Evolutionary conservation across 2,888 invertebrate species (phyloP).

Genomic region (Andrena marginata): DNA sequence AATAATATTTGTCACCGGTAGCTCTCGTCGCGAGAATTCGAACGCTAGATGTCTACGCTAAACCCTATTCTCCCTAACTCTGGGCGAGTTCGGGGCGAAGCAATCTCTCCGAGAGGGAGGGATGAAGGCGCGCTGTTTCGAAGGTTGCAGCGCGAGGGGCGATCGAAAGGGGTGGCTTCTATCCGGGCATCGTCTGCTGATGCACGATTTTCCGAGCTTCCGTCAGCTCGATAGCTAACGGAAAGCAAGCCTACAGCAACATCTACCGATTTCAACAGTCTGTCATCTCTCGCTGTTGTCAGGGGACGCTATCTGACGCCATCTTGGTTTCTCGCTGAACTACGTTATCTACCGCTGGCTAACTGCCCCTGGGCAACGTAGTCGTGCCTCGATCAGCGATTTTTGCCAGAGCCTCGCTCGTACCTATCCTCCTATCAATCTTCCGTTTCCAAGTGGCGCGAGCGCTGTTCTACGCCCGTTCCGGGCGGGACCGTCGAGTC

Average conservation of each 20-base stretch:
- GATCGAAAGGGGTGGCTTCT: slow-evolving; percentile 12
- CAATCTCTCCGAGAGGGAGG: neutral
- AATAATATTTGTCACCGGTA: neutral
- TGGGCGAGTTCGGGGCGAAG: neutral
- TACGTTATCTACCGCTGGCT: neutral
- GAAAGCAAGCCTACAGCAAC: neutral
- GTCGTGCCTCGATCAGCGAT: slow-evolving; percentile 15
- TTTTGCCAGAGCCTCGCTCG: slow-evolving; percentile 1
- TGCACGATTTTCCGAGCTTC: slow-evolving; percentile 14
- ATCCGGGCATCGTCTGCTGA: slow-evolving; percentile 34
- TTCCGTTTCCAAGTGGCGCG: neutral
- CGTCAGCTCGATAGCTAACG: neutral
- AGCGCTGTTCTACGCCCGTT: slow-evolving; percentile 12
- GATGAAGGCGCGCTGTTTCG: neutral
- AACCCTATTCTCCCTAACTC: slow-evolving; percentile 1
- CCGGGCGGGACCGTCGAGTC: slow-evolving; percentile 1
- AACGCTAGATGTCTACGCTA: neutral
- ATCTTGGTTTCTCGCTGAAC: neutral
- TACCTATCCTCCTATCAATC: neutral
- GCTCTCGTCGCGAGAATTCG: neutral
- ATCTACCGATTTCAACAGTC: neutral
- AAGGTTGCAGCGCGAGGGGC: neutral
- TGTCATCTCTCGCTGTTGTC: slow-evolving; percentile 36
- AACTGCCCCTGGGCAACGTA: neutral
- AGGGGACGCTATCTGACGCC: neutral